Conservation (phyloP, 2,888 invertebrate genomes). For the Trachelus troglodyta region DNA sequence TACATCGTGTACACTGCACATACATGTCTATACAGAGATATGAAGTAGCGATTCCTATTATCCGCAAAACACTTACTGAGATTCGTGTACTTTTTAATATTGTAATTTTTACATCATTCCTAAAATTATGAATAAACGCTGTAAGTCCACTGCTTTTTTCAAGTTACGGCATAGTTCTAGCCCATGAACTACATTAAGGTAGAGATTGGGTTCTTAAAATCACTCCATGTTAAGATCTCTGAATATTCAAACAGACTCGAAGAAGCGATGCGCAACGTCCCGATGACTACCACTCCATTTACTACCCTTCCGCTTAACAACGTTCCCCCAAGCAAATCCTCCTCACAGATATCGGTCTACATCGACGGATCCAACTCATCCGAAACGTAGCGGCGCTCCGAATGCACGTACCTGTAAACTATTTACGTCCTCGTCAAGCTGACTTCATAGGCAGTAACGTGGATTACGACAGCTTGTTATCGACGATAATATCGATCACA, state of each 20-base stretch:
- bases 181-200: too few relatives aligned
- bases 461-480: neutral
- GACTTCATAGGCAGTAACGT: neutral
- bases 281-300: slow-evolving; percentile 12
- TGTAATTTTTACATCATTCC: too few relatives aligned
- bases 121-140: too few relatives aligned
- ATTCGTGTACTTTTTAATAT: too few relatives aligned
- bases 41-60: too few relatives aligned
- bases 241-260: slow-evolving; percentile 40
- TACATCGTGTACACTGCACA: too few relatives aligned
- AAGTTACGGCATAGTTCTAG: too few relatives aligned
- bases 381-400: neutral
- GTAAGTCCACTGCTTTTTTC: too few relatives aligned
- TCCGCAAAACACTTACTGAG: too few relatives aligned
- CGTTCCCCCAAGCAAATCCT: neutral
- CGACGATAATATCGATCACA: neutral
- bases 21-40: too few relatives aligned
- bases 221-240: slow-evolving; percentile 23
- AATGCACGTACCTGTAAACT: neutral
- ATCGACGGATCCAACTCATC: neutral
- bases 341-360: neutral
- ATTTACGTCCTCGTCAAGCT: neutral
- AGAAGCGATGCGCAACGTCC: slow-evolving; percentile 13
- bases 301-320: slow-evolving; percentile 5
- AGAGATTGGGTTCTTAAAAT: too few relatives aligned